A percentile compares a stretch with the other conserved stretches of the same genome.
These are phyloP conservation scores for Xylophagus ater DNA, from an alignment of 2,888 invertebrate genomes.

Conservation along the genomic window DNA sequence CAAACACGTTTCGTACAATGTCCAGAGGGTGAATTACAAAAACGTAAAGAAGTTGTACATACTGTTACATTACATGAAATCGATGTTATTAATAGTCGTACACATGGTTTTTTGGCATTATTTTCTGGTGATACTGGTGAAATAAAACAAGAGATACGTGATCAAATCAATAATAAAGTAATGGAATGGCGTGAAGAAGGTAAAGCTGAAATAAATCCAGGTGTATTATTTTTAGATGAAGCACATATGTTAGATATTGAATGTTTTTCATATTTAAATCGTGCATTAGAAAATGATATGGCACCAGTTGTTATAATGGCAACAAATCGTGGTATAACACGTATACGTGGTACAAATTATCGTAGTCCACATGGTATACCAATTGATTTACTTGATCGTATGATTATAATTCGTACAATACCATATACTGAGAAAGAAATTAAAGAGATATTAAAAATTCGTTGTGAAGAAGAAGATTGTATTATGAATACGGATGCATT, in stretches of 20 bases:
- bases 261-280: conserved; percentile 95
- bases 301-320: conserved; percentile 98
- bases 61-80: conserved; percentile 98
- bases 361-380: conserved; percentile 96
- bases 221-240: conserved; percentile 94
- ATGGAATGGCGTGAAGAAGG: conserved; percentile 99
- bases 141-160: conserved; percentile 93
- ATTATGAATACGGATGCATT: conserved; percentile 86
- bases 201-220: conserved; percentile 97
- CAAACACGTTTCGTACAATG: conserved; percentile 91
- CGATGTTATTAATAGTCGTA: conserved; percentile 96
- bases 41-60: conserved; percentile 94
- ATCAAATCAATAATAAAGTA: conserved; percentile 95
- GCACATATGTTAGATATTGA: conserved; percentile 99
- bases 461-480: conserved; percentile 97
- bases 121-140: conserved; percentile 99
- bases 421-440: conserved; percentile 83
- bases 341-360: conserved; percentile 89
- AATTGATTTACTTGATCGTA: conserved; percentile 86
- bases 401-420: conserved; percentile 86
- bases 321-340: conserved; percentile 90
- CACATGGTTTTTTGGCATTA: conserved; percentile 93
- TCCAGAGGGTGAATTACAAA: conserved; percentile 97
- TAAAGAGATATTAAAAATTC: conserved; percentile 82
- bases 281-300: conserved; percentile 94